Evolutionary conservation across 2,797 vertebrate species (phyloP).

Genomic region (Phrynocephalus guinanensis): DNA sequence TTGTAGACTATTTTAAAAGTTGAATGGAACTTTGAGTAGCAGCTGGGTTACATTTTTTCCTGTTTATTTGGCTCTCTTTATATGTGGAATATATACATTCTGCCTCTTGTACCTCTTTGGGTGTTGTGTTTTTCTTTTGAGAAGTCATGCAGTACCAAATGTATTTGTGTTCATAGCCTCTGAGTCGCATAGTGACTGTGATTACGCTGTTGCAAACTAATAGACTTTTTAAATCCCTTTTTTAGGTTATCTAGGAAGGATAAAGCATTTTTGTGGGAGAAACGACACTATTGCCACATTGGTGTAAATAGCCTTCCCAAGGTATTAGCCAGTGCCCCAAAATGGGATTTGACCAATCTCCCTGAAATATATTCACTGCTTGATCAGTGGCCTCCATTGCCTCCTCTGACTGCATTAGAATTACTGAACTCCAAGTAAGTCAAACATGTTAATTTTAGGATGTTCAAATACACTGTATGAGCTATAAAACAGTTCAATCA

Average conservation of each 20-base stretch:
- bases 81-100: neutral
- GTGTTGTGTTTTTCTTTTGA: neutral
- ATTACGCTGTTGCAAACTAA: neutral
- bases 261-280: slow-evolving; percentile 94
- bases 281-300: slow-evolving; percentile 85
- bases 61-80: neutral
- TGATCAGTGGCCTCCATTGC: slow-evolving; percentile 87
- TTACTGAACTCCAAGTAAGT: slow-evolving; percentile 93
- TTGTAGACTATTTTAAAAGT: neutral
- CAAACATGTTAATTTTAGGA: slow-evolving; percentile 27
- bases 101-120: neutral
- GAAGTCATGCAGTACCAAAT: slow-evolving; percentile 10
- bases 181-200: neutral
- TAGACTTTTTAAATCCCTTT: slow-evolving; percentile 48
- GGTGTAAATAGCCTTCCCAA: slow-evolving; percentile 90
- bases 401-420: slow-evolving; percentile 90
- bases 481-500: neutral
- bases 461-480: neutral
- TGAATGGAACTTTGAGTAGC: neutral
- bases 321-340: slow-evolving; percentile 89
- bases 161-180: accelerated
- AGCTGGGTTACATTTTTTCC: neutral
- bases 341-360: slow-evolving; percentile 94
- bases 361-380: slow-evolving; percentile 90
- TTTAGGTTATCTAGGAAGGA: slow-evolving; percentile 91